phyloP scores from a whole-genome alignment of 2,113 vertebrate species.

The Apistogramma diplotaenia region DNA sequence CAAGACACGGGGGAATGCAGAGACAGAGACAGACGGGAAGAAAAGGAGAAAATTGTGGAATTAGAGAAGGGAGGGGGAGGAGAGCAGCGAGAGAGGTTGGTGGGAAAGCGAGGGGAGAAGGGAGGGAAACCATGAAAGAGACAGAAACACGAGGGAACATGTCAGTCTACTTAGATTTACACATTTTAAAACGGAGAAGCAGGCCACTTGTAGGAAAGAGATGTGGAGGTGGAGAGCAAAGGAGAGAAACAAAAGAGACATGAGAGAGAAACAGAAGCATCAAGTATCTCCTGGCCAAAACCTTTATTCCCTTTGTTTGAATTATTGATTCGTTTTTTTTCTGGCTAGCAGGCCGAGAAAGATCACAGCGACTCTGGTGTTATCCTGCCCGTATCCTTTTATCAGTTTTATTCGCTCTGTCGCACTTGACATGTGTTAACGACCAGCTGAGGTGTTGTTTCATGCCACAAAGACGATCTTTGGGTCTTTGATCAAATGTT shows the following conservation, averaged over 20 bases:
- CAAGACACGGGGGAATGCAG: constrained; percentile 42
- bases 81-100: background rate
- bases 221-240: background rate
- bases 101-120: background rate
- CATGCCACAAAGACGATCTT: background rate
- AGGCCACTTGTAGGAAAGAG: background rate
- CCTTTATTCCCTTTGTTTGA: background rate
- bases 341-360: background rate
- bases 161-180: background rate
- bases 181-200: background rate
- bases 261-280: background rate
- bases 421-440: background rate
- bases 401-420: background rate
- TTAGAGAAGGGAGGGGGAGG: background rate
- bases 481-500: background rate
- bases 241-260: background rate
- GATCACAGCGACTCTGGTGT: background rate
- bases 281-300: background rate
- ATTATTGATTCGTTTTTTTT: constrained; percentile 7
- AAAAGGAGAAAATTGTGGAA: constrained; percentile 11
- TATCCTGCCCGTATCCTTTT: background rate
- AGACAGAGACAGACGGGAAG: background rate
- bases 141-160: background rate
- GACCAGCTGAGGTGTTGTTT: background rate
- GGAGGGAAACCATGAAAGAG: background rate